Percentiles rank a stretch among this genome's conserved stretches.
Evolutionary conservation across 2,797 vertebrate species (phyloP).

Genomic region (Novumbra hubbsi): DNA sequence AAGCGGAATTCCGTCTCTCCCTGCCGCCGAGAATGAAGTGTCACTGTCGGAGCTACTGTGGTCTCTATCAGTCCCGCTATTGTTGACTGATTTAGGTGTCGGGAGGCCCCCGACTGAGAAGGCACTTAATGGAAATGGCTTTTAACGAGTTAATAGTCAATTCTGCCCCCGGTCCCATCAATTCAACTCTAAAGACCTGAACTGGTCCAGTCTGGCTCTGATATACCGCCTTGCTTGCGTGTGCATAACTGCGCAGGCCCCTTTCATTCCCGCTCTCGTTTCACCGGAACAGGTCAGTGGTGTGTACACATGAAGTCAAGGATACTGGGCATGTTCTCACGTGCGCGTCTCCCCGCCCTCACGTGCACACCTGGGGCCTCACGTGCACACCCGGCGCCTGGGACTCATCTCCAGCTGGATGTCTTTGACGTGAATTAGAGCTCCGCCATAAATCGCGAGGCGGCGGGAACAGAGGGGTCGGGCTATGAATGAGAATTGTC

Average conservation of each 20-base stretch:
- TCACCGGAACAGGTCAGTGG: slow-evolving; percentile 12
- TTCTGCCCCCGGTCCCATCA: background rate
- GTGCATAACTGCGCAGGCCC: slow-evolving; percentile 19
- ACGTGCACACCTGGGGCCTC: slow-evolving; percentile 5
- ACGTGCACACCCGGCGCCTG: slow-evolving; percentile 19
- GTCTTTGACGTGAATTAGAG: slow-evolving; percentile 72
- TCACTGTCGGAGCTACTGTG: background rate
- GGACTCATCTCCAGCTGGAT: slow-evolving; percentile 57
- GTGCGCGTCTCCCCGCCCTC: slow-evolving; percentile 7
- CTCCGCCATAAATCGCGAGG: slow-evolving; percentile 15
- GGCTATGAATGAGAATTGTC: slow-evolving; percentile 58
- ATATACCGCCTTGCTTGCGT: slow-evolving; percentile 26
- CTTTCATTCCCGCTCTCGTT: slow-evolving; percentile 16
- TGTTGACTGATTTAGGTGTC: slow-evolving; percentile 6
- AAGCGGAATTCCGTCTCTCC: slow-evolving; percentile 4
- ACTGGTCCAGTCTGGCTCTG: slow-evolving; percentile 25
- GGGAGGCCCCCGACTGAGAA: background rate
- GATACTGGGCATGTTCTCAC: background rate
- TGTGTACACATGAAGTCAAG: slow-evolving; percentile 3
- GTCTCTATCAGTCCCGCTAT: background rate
- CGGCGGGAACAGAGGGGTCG: background rate
- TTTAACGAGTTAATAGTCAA: slow-evolving; percentile 6
- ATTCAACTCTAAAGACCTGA: slow-evolving; percentile 10
- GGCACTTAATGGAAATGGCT: background rate
- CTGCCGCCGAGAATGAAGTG: slow-evolving; percentile 6